Conservation (phyloP, 2,888 invertebrate species). For the Gortyna flavago region DNA sequence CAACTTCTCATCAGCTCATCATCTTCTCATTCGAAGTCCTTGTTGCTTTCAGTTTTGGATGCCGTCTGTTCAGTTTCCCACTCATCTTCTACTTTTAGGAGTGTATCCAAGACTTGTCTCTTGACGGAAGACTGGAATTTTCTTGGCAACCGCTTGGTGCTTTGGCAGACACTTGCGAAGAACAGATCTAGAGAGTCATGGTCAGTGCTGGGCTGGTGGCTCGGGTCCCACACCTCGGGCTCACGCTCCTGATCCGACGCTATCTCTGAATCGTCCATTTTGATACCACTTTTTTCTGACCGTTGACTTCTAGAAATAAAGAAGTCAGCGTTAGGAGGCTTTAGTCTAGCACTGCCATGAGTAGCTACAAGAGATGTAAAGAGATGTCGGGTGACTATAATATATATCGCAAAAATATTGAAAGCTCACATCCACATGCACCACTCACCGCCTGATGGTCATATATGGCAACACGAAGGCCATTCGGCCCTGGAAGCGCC, state of each 20-base stretch:
- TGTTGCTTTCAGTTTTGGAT: conserved; percentile 62
- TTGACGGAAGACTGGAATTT: conserved; percentile 79
- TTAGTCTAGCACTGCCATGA: background rate
- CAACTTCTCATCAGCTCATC: background rate
- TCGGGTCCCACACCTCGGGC: conserved; percentile 75
- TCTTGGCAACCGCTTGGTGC: conserved; percentile 80
- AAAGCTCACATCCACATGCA: background rate
- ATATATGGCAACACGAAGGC: conserved; percentile 86
- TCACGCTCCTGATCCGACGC: conserved; percentile 76
- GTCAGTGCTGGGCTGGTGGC: conserved; percentile 57
- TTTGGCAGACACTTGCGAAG: conserved; percentile 87
- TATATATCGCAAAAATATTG: too few species aligned
- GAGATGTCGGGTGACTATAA: too few species aligned
- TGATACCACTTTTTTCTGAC: conserved; percentile 69
- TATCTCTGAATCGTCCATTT: conserved; percentile 76
- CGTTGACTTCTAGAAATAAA: conserved; percentile 55
- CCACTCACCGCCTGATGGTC: conserved; percentile 79
- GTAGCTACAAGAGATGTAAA: background rate
- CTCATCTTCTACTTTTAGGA: conserved; percentile 83
- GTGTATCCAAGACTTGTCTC: conserved; percentile 80
- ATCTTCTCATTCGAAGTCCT: conserved; percentile 60
- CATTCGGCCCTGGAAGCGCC: conserved; percentile 86
- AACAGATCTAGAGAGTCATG: conserved; percentile 84
- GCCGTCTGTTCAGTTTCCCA: conserved; percentile 71
- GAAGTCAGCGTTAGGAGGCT: background rate